These are phyloP conservation scores for Gallinago jamesoni DNA, from an alignment of 2,113 vertebrate species.

Conservation along the genomic window DNA sequence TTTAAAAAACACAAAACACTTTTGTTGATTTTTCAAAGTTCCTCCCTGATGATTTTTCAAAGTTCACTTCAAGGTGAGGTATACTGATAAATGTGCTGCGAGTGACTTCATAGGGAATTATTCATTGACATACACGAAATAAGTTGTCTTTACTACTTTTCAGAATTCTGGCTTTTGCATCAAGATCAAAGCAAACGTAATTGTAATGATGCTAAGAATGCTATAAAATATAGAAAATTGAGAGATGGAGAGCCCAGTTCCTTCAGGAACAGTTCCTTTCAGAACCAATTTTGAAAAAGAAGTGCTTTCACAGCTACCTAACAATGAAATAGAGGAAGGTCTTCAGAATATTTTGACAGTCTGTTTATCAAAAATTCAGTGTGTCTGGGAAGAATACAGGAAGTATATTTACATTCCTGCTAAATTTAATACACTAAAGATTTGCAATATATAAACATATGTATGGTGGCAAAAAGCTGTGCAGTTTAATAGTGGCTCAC, in stretches of 20 bases:
- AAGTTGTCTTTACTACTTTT: not conserved
- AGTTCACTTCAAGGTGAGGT: not conserved
- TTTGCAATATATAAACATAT: not conserved
- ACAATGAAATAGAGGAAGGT: not conserved
- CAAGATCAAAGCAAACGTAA: slow-evolving; percentile 45
- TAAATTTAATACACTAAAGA: not conserved
- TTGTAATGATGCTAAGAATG: slow-evolving; percentile 25
- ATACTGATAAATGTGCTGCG: not conserved
- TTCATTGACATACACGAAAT: not conserved
- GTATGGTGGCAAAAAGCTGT: not conserved
- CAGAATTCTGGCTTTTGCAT: not conserved
- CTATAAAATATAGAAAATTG: not conserved
- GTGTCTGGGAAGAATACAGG: not conserved
- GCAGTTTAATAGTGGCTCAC: not conserved
- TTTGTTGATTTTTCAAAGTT: not conserved
- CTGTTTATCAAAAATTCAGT: not conserved
- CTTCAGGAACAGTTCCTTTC: not conserved
- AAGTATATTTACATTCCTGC: not conserved
- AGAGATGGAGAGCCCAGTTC: not conserved
- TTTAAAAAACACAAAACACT: not conserved
- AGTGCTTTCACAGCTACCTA: not conserved
- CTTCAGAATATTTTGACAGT: not conserved
- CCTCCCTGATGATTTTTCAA: not conserved
- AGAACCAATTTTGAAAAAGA: slow-evolving; percentile 5
- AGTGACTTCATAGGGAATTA: not conserved